Conservation (phyloP, 1,140 invertebrate genomes). For the Spodoptera litura region DNA sequence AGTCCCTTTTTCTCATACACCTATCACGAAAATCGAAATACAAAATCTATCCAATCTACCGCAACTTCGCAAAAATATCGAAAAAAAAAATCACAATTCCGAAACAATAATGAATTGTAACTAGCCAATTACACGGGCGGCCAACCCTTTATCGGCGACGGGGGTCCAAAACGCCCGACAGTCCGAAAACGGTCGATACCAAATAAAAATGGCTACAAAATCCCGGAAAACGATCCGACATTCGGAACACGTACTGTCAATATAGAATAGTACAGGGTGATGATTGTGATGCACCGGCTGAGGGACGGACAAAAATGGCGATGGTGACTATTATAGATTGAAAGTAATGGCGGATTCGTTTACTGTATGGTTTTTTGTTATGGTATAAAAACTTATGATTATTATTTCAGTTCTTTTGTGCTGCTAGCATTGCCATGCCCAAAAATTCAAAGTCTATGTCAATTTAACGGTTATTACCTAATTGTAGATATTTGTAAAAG, state of each 20-base stretch:
- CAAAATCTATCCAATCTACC: constrained; percentile 25
- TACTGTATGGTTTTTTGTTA: constrained; percentile 8
- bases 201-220: constrained; percentile 83
- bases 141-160: constrained; percentile 77
- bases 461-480: no score
- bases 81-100: constrained; percentile 69
- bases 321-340: constrained; percentile 71
- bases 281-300: constrained; percentile 80
- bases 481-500: no score
- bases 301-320: constrained; percentile 70
- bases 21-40: constrained; percentile 18
- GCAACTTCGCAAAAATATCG: constrained; percentile 56
- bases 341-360: constrained; percentile 69
- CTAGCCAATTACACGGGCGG: constrained; percentile 79
- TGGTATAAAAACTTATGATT: constrained; percentile 32
- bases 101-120: constrained; percentile 81
- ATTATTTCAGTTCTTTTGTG: not conserved
- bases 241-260: constrained; percentile 82
- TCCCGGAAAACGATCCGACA: constrained; percentile 76
- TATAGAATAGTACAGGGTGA: constrained; percentile 78
- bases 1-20: not conserved
- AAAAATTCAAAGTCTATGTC: no score
- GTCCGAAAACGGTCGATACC: constrained; percentile 63
- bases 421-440: no score
- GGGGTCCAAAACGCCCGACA: constrained; percentile 64